A percentile compares a stretch with the other conserved stretches of the same genome.
Evolutionary conservation across 2,113 vertebrate species (phyloP).

Genomic region (Aegithalos caudatus): DNA sequence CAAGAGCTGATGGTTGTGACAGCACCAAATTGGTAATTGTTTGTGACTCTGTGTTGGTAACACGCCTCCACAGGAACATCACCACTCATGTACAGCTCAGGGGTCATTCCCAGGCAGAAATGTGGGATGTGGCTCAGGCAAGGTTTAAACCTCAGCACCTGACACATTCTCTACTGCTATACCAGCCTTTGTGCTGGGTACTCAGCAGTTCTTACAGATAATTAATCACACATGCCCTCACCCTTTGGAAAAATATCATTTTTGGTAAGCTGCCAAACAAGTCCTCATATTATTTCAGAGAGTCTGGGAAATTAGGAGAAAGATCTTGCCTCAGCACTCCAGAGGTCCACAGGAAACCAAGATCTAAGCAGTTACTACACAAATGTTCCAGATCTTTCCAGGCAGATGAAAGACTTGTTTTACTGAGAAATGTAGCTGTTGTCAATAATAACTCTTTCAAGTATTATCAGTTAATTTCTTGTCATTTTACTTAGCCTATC

Average conservation of each 20-base stretch:
- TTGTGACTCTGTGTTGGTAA: neutral
- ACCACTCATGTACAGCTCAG: neutral
- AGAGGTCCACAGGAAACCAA: neutral
- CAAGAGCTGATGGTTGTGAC: neutral
- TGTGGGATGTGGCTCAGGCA: neutral
- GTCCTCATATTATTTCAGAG: neutral
- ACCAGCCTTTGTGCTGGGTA: neutral
- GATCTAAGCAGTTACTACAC: neutral
- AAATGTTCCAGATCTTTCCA: neutral
- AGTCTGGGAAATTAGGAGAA: neutral
- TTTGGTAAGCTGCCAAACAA: neutral
- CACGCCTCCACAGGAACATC: neutral
- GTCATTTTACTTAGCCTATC: neutral
- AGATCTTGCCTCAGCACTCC: neutral
- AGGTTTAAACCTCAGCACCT: neutral
- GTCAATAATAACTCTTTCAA: neutral
- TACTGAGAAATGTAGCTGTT: neutral
- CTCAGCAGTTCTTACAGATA: neutral
- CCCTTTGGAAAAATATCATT: neutral
- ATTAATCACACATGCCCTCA: neutral
- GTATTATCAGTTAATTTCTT: neutral
- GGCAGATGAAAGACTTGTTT: neutral
- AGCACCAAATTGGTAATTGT: neutral
- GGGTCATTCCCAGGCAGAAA: neutral
- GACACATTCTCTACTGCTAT: neutral